These are phyloP conservation scores for Chiridota heheva DNA, from an alignment of 35 echinoderm and acorn worm genomes.

Conservation along the genomic window DNA sequence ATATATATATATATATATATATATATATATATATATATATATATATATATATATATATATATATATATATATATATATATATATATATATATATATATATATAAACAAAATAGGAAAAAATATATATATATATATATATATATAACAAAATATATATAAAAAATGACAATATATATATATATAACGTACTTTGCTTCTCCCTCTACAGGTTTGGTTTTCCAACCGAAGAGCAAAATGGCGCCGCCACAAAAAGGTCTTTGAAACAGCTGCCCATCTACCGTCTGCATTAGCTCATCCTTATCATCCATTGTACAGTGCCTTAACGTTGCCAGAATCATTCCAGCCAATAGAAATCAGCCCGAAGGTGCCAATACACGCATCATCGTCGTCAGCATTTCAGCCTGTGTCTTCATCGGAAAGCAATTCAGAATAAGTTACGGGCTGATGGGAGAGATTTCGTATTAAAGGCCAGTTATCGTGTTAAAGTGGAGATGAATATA, in stretches of 20 bases:
- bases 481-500: too few relatives aligned
- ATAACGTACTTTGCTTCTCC: too few relatives aligned
- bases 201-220: constrained; percentile 93
- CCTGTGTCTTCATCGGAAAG: too few relatives aligned
- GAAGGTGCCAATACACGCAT: neutral
- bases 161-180: neutral
- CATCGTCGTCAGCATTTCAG: constrained; percentile 38
- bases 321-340: constrained; percentile 57
- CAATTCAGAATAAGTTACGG: too few relatives aligned
- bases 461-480: too few relatives aligned
- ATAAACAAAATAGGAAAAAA: too few relatives aligned
- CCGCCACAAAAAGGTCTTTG: constrained; percentile 82
- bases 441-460: too few relatives aligned
- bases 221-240: constrained; percentile 95
- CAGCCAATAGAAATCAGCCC: constrained; percentile 51
- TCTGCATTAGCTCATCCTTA: constrained; percentile 62
- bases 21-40: too few relatives aligned
- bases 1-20: too few relatives aligned
- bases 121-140: neutral
- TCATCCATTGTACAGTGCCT: constrained; percentile 47
- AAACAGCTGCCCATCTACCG: constrained; percentile 8
- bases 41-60: neutral
- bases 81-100: neutral
- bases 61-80: neutral
- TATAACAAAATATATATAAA: too few relatives aligned